Percentiles rank a stretch among this genome's conserved stretches.
Conservation (phyloP, 2,888 invertebrate species). For the Lobophora halterata region DNA sequence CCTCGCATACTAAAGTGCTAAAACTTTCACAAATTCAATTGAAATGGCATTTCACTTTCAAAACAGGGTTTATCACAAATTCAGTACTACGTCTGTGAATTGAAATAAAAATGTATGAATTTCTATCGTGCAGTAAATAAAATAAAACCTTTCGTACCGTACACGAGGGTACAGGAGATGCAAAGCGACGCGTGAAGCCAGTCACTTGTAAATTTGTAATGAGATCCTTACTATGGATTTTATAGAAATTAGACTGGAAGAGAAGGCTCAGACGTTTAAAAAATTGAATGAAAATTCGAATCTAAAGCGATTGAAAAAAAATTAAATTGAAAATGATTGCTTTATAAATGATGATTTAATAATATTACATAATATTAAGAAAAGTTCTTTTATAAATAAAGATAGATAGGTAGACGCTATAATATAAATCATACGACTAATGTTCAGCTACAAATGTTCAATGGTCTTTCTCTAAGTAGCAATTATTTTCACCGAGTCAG, state of each 20-base stretch:
- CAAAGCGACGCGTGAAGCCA: constrained; percentile 24
- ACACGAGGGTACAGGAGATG: constrained; percentile 21
- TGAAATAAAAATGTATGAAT: constrained; percentile 60
- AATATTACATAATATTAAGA: no score
- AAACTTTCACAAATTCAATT: constrained; percentile 10
- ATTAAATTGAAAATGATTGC: no score
- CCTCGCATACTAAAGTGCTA: no score
- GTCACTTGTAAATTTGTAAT: constrained; percentile 28
- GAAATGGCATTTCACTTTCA: constrained; percentile 22
- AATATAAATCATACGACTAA: no score
- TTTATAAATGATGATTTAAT: no score
- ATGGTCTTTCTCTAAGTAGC: no score
- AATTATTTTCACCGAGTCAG: no score
- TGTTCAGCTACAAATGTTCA: no score
- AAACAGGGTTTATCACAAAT: constrained; percentile 35
- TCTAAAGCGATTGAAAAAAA: no score
- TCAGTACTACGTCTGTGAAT: constrained; percentile 46
- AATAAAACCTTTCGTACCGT: constrained; percentile 48
- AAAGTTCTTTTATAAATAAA: no score
- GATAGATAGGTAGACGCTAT: no score
- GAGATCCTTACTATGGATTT: constrained; percentile 15
- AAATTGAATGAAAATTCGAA: no score
- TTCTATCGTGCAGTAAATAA: constrained; percentile 56
- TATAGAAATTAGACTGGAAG: constrained; percentile 4
- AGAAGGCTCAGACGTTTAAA: neutral